Conservation (phyloP, 2,888 invertebrate species). For the Brachypalpus laphriformis region DNA sequence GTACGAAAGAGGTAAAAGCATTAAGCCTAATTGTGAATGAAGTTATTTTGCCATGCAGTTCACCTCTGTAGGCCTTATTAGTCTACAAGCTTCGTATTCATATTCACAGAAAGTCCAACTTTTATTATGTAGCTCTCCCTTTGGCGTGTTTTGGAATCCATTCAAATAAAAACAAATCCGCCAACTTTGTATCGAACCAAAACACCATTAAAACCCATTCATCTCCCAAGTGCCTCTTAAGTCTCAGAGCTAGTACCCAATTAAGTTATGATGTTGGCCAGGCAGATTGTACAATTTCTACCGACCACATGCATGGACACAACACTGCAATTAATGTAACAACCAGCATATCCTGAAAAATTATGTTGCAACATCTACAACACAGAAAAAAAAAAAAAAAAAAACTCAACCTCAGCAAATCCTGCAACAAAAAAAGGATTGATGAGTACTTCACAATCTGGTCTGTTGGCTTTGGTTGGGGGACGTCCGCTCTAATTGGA, state of each 20-base stretch:
- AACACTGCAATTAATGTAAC: conserved; percentile 60
- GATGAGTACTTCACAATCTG: conserved; percentile 51
- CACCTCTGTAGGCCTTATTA: too few relatives aligned
- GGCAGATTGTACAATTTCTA: conserved; percentile 32
- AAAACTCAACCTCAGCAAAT: neutral
- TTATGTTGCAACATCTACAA: conserved; percentile 50
- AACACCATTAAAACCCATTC: conserved; percentile 42
- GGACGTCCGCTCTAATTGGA: conserved; percentile 61
- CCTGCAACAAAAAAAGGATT: conserved; percentile 34
- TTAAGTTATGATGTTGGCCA: conserved; percentile 54
- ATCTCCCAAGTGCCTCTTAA: conserved; percentile 53
- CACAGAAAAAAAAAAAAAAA: neutral
- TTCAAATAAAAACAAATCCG: conserved; percentile 10
- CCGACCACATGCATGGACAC: conserved; percentile 49
- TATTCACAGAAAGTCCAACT: too few relatives aligned
- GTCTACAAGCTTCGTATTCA: too few relatives aligned
- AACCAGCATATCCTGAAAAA: conserved; percentile 61
- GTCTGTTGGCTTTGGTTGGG: conserved; percentile 19
- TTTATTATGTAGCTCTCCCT: too few relatives aligned
- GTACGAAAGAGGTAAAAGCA: too few relatives aligned
- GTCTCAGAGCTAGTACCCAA: conserved; percentile 49
- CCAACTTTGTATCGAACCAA: neutral
- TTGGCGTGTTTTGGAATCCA: too few relatives aligned
- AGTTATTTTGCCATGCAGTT: too few relatives aligned
- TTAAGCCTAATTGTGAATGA: too few relatives aligned